Percentiles rank a stretch among this genome's conserved stretches.
Conservation (phyloP, 2,113 vertebrate species). For the Ceyx margarethae region DNA sequence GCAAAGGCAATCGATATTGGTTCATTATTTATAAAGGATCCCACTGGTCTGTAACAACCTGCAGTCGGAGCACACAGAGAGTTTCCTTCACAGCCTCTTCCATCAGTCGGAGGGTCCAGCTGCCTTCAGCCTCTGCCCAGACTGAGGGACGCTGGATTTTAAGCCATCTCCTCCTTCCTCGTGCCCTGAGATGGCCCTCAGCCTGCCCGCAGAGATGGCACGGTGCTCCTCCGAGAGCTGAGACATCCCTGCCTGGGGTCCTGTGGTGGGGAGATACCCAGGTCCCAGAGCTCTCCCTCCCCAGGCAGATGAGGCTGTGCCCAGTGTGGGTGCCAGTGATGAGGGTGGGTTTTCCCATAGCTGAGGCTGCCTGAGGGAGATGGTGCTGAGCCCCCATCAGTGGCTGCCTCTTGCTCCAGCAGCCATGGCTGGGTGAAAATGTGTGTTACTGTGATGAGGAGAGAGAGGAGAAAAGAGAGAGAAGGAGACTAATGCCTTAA, state of each 20-base stretch:
- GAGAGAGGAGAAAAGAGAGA: neutral
- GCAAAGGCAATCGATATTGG: slow-evolving; percentile 49
- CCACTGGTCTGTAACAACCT: slow-evolving; percentile 1
- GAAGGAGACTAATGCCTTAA: neutral
- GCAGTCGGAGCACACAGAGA: neutral
- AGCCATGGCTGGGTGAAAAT: neutral
- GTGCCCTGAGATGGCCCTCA: rapidly evolving
- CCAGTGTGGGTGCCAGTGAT: rapidly evolving
- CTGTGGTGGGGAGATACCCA: neutral
- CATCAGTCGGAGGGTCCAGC: neutral
- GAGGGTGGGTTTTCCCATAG: neutral
- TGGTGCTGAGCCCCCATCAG: neutral
- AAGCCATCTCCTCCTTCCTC: neutral
- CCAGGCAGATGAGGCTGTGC: no score
- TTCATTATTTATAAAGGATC: slow-evolving; percentile 68
- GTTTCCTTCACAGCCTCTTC: neutral
- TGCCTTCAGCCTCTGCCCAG: neutral
- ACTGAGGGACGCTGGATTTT: neutral
- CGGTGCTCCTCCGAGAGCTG: neutral
- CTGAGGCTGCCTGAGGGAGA: rapidly evolving
- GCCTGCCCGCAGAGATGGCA: neutral
- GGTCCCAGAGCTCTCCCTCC: neutral
- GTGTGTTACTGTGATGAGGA: neutral
- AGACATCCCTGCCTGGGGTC: neutral
- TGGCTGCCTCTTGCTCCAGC: neutral